phyloP scores from a whole-genome alignment of 2,888 invertebrate genomes.

The Galeopsomyia nigrocyanea region DNA sequence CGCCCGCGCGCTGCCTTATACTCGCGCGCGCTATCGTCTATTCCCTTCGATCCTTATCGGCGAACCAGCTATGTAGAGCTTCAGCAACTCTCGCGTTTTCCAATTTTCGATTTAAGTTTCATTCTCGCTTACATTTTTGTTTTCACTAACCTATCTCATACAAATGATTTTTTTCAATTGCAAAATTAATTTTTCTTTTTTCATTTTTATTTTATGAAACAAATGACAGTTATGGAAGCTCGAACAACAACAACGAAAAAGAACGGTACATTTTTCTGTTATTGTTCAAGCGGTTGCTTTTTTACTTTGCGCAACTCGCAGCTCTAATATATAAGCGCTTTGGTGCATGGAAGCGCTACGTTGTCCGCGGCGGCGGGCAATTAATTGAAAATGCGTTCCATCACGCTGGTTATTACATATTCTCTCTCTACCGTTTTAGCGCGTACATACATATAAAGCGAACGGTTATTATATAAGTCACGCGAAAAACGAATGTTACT shows the following conservation, averaged over 20 bases:
- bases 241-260: neutral
- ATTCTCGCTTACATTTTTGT: no score
- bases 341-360: conserved; percentile 17
- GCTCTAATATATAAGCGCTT: conserved; percentile 14
- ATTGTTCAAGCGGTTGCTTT: conserved; percentile 23
- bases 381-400: conserved; percentile 31
- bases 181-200: no score
- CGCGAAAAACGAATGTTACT: conserved; percentile 33
- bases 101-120: no score
- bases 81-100: no score
- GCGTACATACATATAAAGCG: neutral
- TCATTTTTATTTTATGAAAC: no score
- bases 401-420: conserved; percentile 36
- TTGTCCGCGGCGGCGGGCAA: conserved; percentile 8
- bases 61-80: no score
- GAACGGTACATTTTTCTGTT: conserved; percentile 47
- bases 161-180: no score
- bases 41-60: no score
- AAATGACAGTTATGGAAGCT: no score
- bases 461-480: conserved; percentile 38
- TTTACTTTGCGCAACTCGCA: conserved; percentile 16
- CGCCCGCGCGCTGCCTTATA: no score
- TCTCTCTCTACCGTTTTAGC: conserved; percentile 19
- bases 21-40: no score
- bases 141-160: no score